Percentiles rank a stretch among this genome's conserved stretches.
phyloP scores from a whole-genome alignment of 2,888 invertebrate species.

The Liopterus haemorrhoidalis region DNA sequence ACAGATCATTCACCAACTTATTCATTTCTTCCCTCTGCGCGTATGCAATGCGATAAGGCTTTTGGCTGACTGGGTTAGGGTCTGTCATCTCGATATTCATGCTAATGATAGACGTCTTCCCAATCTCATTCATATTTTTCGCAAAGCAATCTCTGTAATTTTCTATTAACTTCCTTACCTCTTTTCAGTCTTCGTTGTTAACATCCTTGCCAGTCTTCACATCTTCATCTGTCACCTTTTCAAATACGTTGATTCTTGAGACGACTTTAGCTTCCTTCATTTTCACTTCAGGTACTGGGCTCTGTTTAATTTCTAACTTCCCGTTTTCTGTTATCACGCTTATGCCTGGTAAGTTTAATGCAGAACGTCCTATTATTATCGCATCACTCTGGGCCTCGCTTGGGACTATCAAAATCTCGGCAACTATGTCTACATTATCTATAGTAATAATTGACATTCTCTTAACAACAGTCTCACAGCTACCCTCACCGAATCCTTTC shows the following conservation, averaged over 20 bases:
- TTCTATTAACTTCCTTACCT: neutral
- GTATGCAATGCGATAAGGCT: conserved; percentile 8
- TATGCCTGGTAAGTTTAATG: neutral
- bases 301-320: neutral
- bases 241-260: neutral
- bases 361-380: neutral
- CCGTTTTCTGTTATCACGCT: neutral
- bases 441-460: neutral
- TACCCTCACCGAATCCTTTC: neutral
- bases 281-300: neutral
- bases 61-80: conserved; percentile 25
- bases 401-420: too few species aligned
- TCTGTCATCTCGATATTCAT: conserved; percentile 8
- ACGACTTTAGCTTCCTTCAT: neutral
- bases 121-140: neutral
- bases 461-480: neutral
- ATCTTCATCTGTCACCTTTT: neutral
- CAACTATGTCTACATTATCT: neutral
- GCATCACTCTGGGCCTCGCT: neutral
- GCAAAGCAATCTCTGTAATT: neutral
- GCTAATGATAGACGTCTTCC: neutral
- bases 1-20: conserved; percentile 20
- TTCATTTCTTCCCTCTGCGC: neutral
- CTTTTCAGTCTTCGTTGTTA: neutral
- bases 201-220: neutral